Base-by-base conservation (phyloP, 30 jellyfish, hydroid and myxozoan species). In the Cassiopea xamachana region DNA sequence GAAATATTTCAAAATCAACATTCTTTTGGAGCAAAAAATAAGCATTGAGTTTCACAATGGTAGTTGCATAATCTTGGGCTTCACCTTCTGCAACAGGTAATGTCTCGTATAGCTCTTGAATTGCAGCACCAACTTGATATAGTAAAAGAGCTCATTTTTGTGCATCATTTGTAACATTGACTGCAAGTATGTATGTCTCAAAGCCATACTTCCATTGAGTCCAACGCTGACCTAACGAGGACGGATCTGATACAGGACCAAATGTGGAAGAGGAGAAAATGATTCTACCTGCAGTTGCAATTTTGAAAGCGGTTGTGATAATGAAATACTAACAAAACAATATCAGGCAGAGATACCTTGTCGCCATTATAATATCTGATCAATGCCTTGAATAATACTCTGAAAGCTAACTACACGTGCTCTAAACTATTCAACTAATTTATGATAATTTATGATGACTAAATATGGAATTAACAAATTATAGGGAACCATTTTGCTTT, bases 201-300 rank as follows among this genome's bases (percentile, higher is more conserved):
- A 77, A 77, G 15, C 61, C 39, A 27, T 47, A 27, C 4, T 77
- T 51, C 86, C 86, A 77, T 14, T 18, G 72, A 14, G 1, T 27
- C 69, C 86, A 77, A 2, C 70, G 10, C 4, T 77, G 86, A 47
- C 86, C 45, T 6, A 47, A 1, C 72, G 75, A 7, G 2, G 50
- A 27, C 12, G 86, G 86, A 50, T 77, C 86, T 47, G 86, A 77
- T 6, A 77, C 72, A 19, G 73, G 86, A 46, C 48, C 86, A 47
- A 77, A 77, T 2, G 69, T 70, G 7, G 84, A 7, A 39, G 45
- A 18, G 7, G 84, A 69, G 10, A 69, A 39, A 19, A 75, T 18
- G 45, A 4, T 9, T 7, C 45, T 39, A 6, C 69, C 12, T 75
- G 67, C 84, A 7, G 84, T 69, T 58, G 69, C n/a, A n/a, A n/a